Conservation (phyloP, 2,113 vertebrate species). For the Pseudolaguvia tuberculata region DNA sequence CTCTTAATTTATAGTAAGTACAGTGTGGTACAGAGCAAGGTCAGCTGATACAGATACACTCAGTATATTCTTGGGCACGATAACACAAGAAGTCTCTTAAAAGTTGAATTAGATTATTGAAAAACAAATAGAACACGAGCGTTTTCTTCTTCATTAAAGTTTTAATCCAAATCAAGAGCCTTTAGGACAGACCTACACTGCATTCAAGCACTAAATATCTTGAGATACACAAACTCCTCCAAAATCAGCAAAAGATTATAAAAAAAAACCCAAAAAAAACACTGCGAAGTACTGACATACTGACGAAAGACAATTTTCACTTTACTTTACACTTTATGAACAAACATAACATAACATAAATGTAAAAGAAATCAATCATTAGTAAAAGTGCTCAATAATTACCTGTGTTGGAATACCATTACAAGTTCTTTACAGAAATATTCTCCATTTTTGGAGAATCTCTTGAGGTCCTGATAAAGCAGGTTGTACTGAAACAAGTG, state of each 20-base stretch:
- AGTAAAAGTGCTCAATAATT: conserved; percentile 4
- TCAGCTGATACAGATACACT: neutral
- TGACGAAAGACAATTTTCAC: neutral
- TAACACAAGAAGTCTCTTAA: neutral
- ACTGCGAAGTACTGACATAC: conserved; percentile 1
- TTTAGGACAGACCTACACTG: neutral
- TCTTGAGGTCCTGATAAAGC: conserved; percentile 80
- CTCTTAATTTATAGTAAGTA: conserved; percentile 4
- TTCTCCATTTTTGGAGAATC: conserved; percentile 79
- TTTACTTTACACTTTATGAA: neutral
- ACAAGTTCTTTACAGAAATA: conserved; percentile 82
- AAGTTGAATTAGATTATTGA: neutral
- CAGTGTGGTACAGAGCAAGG: conserved; percentile 5
- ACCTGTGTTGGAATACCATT: conserved; percentile 82
- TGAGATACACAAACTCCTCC: neutral
- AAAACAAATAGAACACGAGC: neutral
- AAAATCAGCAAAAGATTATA: conserved; percentile 17
- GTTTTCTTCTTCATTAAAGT: neutral
- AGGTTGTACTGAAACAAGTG: conserved; percentile 74
- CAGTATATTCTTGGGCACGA: neutral
- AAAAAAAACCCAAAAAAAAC: conserved; percentile 1
- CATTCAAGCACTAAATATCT: neutral
- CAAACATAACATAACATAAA: conserved; percentile 12
- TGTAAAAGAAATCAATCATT: neutral
- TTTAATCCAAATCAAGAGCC: neutral